phyloP scores from a whole-genome alignment of 2,888 invertebrate species.

The Mactromeris polynyma region DNA sequence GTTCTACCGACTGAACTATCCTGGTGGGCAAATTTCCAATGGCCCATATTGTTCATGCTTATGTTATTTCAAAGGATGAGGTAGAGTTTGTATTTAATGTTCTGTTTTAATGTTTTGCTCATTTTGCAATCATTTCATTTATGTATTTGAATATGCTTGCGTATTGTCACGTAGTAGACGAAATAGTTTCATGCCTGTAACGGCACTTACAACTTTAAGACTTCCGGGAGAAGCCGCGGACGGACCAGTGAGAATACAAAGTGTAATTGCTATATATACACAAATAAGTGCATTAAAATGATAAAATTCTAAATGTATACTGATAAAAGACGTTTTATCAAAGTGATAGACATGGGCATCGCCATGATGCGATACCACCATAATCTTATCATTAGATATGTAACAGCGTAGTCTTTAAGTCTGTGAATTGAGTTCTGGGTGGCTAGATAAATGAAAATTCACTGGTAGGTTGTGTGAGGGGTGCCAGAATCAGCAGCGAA shows the following conservation, averaged over 20 bases:
- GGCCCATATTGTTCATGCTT: no score
- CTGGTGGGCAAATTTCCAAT: no score
- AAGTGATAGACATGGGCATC: conserved; percentile 8
- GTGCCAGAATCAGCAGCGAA: background rate
- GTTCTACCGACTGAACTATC: background rate
- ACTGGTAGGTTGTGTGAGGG: background rate
- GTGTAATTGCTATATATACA: background rate
- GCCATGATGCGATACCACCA: background rate
- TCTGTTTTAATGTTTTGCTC: background rate
- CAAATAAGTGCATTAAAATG: conserved; percentile 13
- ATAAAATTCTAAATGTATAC: background rate
- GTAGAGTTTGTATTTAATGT: no score
- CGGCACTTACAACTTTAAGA: background rate
- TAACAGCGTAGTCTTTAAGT: background rate
- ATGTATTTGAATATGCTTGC: background rate
- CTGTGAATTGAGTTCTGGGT: conserved; percentile 4
- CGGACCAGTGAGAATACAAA: background rate
- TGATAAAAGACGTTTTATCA: conserved; percentile 3
- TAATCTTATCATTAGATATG: background rate
- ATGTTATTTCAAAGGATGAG: no score
- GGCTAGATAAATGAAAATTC: background rate
- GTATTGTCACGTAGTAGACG: background rate
- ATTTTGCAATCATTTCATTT: background rate
- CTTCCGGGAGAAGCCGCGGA: background rate
- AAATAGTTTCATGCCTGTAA: background rate